Percentiles rank a stretch among this genome's conserved stretches.
Evolutionary conservation across 1,140 invertebrate species (phyloP).

Genomic region (Calephelis virginiensis): DNA sequence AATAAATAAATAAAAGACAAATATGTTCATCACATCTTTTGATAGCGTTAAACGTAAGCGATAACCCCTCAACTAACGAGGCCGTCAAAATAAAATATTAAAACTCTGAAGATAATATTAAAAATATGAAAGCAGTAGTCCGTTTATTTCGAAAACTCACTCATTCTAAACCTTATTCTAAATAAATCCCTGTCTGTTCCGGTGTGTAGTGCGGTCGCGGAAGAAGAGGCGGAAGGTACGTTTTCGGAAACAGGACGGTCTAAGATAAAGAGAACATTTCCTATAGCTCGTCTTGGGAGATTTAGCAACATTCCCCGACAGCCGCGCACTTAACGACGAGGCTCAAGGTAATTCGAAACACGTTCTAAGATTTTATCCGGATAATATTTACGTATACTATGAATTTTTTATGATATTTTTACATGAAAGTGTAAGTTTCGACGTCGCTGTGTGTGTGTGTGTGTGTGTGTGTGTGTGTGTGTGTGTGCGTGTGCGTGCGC

Average conservation of each 20-base stretch:
- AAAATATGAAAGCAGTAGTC: background rate
- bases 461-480: too few relatives aligned
- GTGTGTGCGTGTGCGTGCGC: too few relatives aligned
- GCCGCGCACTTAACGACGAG: slow-evolving; percentile 50
- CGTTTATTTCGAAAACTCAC: slow-evolving; percentile 8
- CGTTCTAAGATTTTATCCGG: background rate
- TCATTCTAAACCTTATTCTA: slow-evolving; percentile 40
- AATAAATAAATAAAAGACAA: too few relatives aligned
- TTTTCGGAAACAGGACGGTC: slow-evolving; percentile 70
- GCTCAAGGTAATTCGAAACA: slow-evolving; percentile 24
- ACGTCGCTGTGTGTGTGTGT: too few relatives aligned
- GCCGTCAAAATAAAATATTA: too few relatives aligned
- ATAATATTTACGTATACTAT: background rate
- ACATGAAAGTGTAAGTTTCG: too few relatives aligned
- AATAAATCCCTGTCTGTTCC: slow-evolving; percentile 61
- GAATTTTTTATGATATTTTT: too few relatives aligned
- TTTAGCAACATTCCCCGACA: slow-evolving; percentile 67
- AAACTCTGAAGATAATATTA: too few relatives aligned
- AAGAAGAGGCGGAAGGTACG: slow-evolving; percentile 57
- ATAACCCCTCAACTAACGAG: too few relatives aligned
- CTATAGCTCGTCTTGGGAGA: slow-evolving; percentile 66
- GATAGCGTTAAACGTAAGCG: too few relatives aligned
- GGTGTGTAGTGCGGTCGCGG: slow-evolving; percentile 59
- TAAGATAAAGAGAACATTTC: slow-evolving; percentile 76
- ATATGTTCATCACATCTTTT: too few relatives aligned